Percentiles rank a stretch among this genome's conserved stretches.
phyloP scores from a whole-genome alignment of 2,797 vertebrate genomes.

The Champsocephalus gunnari region DNA sequence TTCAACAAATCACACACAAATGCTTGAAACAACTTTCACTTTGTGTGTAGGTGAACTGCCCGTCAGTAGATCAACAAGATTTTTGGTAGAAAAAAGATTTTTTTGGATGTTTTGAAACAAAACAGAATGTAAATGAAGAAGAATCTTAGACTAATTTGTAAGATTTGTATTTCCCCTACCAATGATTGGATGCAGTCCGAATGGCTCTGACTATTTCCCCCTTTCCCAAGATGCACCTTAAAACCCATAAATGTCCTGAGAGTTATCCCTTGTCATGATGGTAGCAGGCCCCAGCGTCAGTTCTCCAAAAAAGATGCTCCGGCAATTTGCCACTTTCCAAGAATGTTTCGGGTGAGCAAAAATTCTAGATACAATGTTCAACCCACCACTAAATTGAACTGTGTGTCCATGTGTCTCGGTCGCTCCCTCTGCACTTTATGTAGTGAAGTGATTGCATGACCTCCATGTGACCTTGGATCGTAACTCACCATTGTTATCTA shows the following conservation, averaged over 20 bases:
- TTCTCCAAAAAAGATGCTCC: conserved; percentile 23
- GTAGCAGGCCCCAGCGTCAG: conserved; percentile 6
- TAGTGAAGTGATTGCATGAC: conserved; percentile 53
- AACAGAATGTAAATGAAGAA: no score
- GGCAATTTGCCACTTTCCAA: conserved; percentile 46
- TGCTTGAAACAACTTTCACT: no score
- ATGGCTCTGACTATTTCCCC: not conserved
- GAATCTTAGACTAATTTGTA: no score
- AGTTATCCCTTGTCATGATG: conserved; percentile 27
- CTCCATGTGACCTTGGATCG: conserved; percentile 27
- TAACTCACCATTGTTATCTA: conserved; percentile 44
- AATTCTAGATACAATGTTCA: conserved; percentile 16
- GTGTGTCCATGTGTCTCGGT: conserved; percentile 5
- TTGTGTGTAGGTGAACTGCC: no score
- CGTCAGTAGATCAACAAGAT: no score
- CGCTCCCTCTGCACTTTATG: conserved; percentile 28
- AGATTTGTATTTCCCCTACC: no score
- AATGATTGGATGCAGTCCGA: not conserved
- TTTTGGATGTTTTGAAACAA: no score
- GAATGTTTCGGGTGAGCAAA: conserved; percentile 38
- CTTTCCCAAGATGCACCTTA: not conserved
- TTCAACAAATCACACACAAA: no score
- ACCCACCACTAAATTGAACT: conserved; percentile 24
- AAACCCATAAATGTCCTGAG: conserved; percentile 12
- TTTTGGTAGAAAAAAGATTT: no score